A percentile compares a stretch with the other conserved stretches of the same genome.
Conservation (phyloP, 2,888 invertebrate genomes). For the Heliconius cydno region DNA sequence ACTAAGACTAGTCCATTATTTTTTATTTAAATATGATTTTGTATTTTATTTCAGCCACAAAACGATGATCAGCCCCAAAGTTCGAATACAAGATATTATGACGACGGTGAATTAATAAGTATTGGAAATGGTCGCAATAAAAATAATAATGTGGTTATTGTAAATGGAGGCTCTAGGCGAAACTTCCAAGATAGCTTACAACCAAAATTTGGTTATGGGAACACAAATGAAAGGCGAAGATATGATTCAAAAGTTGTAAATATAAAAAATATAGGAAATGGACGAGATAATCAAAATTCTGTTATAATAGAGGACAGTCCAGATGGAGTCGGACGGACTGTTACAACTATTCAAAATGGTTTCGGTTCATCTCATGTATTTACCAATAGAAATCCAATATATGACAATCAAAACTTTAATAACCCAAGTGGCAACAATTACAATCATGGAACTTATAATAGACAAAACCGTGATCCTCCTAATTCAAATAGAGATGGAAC, state of each 20-base stretch:
- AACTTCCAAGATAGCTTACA: neutral
- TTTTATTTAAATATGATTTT: neutral
- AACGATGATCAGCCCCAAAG: neutral
- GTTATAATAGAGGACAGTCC: neutral
- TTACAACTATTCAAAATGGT: neutral
- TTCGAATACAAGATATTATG: neutral
- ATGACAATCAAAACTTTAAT: neutral
- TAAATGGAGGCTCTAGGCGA: neutral
- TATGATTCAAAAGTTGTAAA: neutral
- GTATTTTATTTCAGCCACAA: neutral
- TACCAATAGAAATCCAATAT: neutral
- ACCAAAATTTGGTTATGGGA: neutral
- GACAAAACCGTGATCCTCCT: neutral
- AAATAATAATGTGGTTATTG: neutral
- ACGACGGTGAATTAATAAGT: neutral
- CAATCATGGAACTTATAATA: neutral
- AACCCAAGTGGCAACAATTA: too few species aligned
- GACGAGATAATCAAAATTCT: neutral
- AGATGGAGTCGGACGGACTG: neutral
- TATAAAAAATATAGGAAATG: neutral
- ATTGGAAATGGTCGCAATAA: slow-evolving; percentile 2
- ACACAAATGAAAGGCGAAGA: neutral
- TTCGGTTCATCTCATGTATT: neutral
- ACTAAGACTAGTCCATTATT: neutral
- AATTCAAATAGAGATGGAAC: neutral